Conservation (phyloP, 92 coral and sea anemone species). For the Palythoa caribaeorum region DNA sequence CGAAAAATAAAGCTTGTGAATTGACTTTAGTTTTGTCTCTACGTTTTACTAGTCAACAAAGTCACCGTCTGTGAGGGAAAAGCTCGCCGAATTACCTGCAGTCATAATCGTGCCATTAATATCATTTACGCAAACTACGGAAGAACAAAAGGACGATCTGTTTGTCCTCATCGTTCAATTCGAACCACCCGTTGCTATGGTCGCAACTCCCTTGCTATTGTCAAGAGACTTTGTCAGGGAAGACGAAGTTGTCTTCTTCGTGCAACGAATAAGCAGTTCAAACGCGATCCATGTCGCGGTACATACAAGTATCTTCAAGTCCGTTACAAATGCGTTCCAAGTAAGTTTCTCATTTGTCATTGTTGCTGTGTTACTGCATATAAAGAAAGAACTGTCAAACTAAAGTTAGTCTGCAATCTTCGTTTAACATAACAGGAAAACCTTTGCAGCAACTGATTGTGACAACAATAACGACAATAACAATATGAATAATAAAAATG, state of each 20-base stretch:
- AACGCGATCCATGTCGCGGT: constrained; percentile 23
- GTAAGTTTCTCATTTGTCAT: neutral
- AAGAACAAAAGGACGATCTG: constrained; percentile 39
- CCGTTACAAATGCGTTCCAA: constrained; percentile 26
- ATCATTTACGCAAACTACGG: constrained; percentile 29
- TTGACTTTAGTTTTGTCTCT: neutral
- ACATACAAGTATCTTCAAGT: constrained; percentile 28
- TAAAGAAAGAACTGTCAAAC: neutral
- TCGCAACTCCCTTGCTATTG: neutral
- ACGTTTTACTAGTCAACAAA: neutral
- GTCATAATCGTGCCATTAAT: constrained; percentile 2
- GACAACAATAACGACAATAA: neutral
- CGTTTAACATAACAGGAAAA: neutral
- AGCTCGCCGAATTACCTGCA: neutral
- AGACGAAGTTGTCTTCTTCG: constrained; percentile 8
- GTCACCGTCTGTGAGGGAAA: constrained; percentile 23
- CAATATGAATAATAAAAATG: neutral
- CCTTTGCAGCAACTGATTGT: too few relatives aligned
- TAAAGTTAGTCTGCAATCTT: neutral
- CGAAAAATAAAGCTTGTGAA: neutral
- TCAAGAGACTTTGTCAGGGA: neutral
- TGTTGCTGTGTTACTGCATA: neutral
- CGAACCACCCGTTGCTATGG: constrained; percentile 4
- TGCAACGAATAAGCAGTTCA: constrained; percentile 2
- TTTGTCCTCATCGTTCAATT: constrained; percentile 25